Evolutionary conservation across 2,888 invertebrate genomes (phyloP).

Genomic region (Agonopterix alstromeriana): DNA sequence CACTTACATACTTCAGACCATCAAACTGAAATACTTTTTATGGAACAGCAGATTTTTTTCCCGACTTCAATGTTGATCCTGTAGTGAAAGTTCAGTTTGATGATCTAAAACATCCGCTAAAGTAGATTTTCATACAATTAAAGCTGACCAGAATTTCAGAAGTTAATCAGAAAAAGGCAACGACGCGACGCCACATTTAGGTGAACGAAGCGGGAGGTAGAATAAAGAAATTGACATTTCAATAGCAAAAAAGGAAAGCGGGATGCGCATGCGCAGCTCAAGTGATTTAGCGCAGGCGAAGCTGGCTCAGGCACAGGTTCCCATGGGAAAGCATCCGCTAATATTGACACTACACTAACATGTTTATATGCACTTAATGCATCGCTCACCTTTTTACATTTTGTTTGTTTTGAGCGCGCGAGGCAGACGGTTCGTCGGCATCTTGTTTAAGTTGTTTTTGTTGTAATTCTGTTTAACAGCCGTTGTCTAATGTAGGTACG

Average conservation of each 20-base stretch:
- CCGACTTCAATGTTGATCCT: too few relatives aligned
- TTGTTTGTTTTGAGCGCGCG: conserved; percentile 65
- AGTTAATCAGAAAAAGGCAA: too few relatives aligned
- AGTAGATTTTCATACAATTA: too few relatives aligned
- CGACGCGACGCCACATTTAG: too few relatives aligned
- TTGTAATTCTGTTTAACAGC: conserved; percentile 67
- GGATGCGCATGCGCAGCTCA: conserved; percentile 27
- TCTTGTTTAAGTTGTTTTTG: conserved; percentile 62
- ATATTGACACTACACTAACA: conserved; percentile 74
- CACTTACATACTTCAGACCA: too few relatives aligned
- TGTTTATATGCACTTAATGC: conserved; percentile 77
- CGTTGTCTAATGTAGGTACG: conserved; percentile 49
- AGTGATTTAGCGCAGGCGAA: conserved; percentile 60
- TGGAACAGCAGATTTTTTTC: too few relatives aligned
- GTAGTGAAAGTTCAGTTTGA: too few relatives aligned
- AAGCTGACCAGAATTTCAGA: too few relatives aligned
- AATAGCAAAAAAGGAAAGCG: conserved; percentile 65
- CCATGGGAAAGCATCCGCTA: conserved; percentile 72
- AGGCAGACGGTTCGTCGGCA: conserved; percentile 68
- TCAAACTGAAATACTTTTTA: too few relatives aligned
- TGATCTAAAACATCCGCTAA: too few relatives aligned
- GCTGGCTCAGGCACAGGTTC: conserved; percentile 43
- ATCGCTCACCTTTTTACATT: conserved; percentile 71
- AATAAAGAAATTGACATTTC: conserved; percentile 60
- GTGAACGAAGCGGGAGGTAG: background rate